Base-by-base conservation (phyloP, 2,888 invertebrate genomes). In the Pseudanteris insignis region DNA sequence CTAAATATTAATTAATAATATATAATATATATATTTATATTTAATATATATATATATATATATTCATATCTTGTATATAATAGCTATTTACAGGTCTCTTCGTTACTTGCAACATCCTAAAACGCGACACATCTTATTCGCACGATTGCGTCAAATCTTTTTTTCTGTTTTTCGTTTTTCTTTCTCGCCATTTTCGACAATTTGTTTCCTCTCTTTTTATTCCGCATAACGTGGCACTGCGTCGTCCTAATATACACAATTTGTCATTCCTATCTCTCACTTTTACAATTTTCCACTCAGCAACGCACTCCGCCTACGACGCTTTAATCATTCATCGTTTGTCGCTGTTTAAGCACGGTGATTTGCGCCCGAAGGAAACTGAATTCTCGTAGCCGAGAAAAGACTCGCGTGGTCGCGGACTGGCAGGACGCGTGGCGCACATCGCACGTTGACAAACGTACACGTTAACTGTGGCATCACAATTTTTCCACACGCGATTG, bases 51-150 rank as follows among this genome's bases (percentile, higher is more conserved):
- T 68, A 55, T 69, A 63, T 67, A 37, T 46, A 46, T 46, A 28
- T 43, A 51, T 63, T 68, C 67, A 66, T 61, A 68, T 70, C 70
- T 69, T 73, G 69, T 74, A 70, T 75, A 74, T 74, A 75, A 75
- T 76, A 74, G 66, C 70, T 76, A 76, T 75, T 58, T 75, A 76
- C 76, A 76, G 67, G 69, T 46, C 71, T 74, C 62, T 65, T 73
- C 66, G 33, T 50, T 32, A 37, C 28, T 54, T 44, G 58, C 32
- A 59, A 51, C 43, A 47, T 61, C 30, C 41, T 46, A 47, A 50
- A 46, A 46, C 51, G 63, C 57, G 57, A 51, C 50, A 36, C 40
- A 13, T 37, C 29, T 36, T 32, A 8, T 36, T 26, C 54, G 36
- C 48, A 2, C 9, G 6, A 2, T n/a, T 26, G 3, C 9, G 26